These are phyloP conservation scores for Montipora sp. DNA, from an alignment of 64 coral and sea anemone genomes.

Conservation along the genomic window DNA sequence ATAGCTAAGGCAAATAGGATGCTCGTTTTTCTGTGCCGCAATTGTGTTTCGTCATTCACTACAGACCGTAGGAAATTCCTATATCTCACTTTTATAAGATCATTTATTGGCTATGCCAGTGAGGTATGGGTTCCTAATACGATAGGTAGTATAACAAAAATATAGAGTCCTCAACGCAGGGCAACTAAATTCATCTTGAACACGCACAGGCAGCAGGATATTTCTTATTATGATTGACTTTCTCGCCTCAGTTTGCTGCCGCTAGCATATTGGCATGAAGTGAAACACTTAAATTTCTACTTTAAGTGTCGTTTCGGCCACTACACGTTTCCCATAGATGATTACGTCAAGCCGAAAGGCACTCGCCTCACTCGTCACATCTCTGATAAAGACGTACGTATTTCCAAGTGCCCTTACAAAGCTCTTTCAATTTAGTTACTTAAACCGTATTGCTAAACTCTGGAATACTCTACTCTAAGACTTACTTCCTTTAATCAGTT, in stretches of 20 bases:
- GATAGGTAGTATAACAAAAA: neutral
- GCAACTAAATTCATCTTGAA: constrained; percentile 49
- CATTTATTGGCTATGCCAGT: constrained; percentile 23
- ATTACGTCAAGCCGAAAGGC: too few species aligned
- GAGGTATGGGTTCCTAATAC: constrained; percentile 27
- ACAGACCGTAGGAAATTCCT: neutral
- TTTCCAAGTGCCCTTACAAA: constrained; percentile 36
- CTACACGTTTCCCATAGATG: too few species aligned
- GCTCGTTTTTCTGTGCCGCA: constrained; percentile 7
- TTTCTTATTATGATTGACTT: constrained; percentile 25
- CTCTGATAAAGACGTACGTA: neutral
- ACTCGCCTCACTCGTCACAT: constrained; percentile 4
- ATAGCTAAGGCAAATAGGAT: constrained; percentile 11
- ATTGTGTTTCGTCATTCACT: constrained; percentile 25
- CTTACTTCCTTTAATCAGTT: constrained; percentile 37
- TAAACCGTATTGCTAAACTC: constrained; percentile 35
- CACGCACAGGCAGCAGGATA: constrained; percentile 15
- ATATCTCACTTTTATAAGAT: constrained; percentile 4
- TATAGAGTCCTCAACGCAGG: constrained; percentile 32
- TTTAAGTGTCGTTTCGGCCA: too few species aligned
- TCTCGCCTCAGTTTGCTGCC: constrained; percentile 25
- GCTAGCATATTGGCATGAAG: constrained; percentile 52
- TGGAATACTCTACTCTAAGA: constrained; percentile 9
- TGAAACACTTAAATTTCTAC: constrained; percentile 21
- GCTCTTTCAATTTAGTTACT: neutral